Base-by-base conservation (phyloP, 2,797 vertebrate genomes). In the Macrochelys suwanniensis region DNA sequence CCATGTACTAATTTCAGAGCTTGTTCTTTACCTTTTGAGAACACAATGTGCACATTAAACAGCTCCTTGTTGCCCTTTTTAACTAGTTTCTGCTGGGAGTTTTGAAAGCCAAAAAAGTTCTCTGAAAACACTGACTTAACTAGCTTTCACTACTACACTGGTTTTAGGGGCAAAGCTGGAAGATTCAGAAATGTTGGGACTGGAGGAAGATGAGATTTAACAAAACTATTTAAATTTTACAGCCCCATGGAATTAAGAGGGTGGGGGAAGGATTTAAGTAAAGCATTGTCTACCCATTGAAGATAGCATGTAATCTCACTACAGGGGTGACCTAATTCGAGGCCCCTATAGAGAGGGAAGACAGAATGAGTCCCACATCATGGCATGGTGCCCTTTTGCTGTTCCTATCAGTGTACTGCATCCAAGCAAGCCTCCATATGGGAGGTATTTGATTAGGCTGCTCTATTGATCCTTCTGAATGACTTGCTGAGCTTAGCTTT, bases 11-110 rank as follows among this genome's bases (percentile, higher is more conserved):
- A 94, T 95, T 97, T 89, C 96, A 81, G 87, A 95, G 89, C 81
- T 93, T 92, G 93, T 93, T 96, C 79, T 92, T 94, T 93, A 45
- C 61, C 91, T 95, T 85, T 54, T 94, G 84, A 85, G 92, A 97
- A 90, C 33, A 57, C 56, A 85, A 50, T 89, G 80, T 74, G 94
- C 89, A 94, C 80, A 42, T 42, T 42, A 42, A 42, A 42, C 37
- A 42, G 37, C 37, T 42, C 37, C 37, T 42, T 42, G 37, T 42
- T 42, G 37, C 37, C 37, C 37, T 42, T 42, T 42, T 42, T 42
- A 42, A 42, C 37, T 42, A 94, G 94, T 97, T 95, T 94, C 83
- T 90, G 89, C 78, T 95, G 90, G 82, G 88, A 95, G 82, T 89
- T 93, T 94, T 91, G 87, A 81, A 76, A 88, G 90, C 86, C 95